Base-by-base conservation (phyloP, 1,140 invertebrate species). In the Melipona quadrifasciata region DNA sequence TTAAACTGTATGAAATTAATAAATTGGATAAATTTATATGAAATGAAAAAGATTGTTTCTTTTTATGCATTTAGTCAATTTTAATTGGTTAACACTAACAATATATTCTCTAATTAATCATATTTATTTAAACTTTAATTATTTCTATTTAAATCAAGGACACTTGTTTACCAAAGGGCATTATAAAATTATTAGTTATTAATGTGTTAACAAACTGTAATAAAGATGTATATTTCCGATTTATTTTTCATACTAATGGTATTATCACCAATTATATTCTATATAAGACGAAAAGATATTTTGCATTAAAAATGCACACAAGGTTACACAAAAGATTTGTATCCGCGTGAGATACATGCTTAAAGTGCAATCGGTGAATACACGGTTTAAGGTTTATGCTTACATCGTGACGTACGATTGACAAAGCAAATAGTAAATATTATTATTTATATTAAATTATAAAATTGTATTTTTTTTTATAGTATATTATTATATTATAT, bases 11-110 rank as follows among this genome's bases (percentile, higher is more conserved):
- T 11, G 31, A 73, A 73, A 64, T 73, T 72, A 80, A 51, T 80
- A 61, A 80, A 80, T 80, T 80, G 51, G 31, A 58, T 80, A 80
- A 72, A 64, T 76, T 76, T 76, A 47, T 76, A 76, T 19, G 14
- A 76, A 64, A 76, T 4, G 14, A 14, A 47, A 70, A 67, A 19
- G 19, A 8, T 34, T 34, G 2, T 34, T 27, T 65, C 27, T 17
- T 27, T 31, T 65, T 31, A 31, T 65, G 17, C 16, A 65, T 65
- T 10, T 65, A 65, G n/a, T 11, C 14, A 0, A 61, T 61, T 17
- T 57, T 74, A 53, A 51, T 31, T 31, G 19, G 16, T 5, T 67
- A 67, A 67, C 31, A 17, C 31, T 8, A 67, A 17, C 6, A 19
- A 67, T 27, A 64, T 64, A 17, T 14, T 6, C 1, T 0, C 5